Evolutionary conservation across 2,888 invertebrate genomes (phyloP), one percentile per base, ranked within the genome.

Genomic region (Cosmia pyralina): DNA sequence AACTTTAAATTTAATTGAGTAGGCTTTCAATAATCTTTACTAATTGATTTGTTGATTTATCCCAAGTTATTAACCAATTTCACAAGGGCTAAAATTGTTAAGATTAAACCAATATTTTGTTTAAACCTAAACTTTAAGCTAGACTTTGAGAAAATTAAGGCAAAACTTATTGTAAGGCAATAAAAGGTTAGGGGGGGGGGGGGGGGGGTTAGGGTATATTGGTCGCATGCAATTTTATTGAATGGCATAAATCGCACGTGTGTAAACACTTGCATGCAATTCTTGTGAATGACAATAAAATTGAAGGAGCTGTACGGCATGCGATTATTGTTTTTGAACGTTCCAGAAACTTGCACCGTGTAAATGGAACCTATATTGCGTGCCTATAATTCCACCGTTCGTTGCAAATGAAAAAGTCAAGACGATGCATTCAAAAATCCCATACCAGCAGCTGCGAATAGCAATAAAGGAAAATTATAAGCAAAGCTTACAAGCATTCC

Each of bases 401-500:
- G 34, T 57, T 53, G 46, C 50, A 66, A 69, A 67, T 58, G 62
- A 72, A 64, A 75, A 70, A 72, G 38, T 67, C 81, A 75, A 70
- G 57, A 65, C 19, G 44, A 65, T 81, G 81, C 67, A 83, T 82
- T 79, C 68, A 79, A 70, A 74, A 83, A 68, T 81, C 66, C 52
- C 52, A 60, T 60, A 59, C 69, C 10, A 55, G 48, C 81, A 77
- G 69, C 75, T 82, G 80, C 60, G 57, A 73, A 64, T 60, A 69
- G 64, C 64, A 84, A 83, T 86, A 79, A 79, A 81, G 82, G 70
- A 75, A 77, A 81, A 86, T 84, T 84, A 77, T 80, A 79, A 86
- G 68, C 73, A 72, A 77, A 76, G 66, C 79, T 75, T 79, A 82
- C 72, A 75, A 74, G 52, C 70, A 64, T 81, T 70, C 62, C 52